Evolutionary conservation across 2,113 vertebrate species (phyloP).

Genomic region (Scomber japonicus): DNA sequence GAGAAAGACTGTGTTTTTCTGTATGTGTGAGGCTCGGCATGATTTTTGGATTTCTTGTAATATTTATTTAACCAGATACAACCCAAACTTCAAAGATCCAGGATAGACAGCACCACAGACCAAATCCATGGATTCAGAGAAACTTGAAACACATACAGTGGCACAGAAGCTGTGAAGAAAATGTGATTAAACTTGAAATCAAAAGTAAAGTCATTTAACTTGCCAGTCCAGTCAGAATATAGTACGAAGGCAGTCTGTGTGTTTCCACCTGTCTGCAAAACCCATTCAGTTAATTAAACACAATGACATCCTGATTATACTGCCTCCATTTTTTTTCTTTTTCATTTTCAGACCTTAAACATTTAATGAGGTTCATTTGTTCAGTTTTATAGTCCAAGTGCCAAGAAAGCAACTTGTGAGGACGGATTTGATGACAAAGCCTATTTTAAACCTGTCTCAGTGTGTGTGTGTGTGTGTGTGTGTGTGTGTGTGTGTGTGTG

Average conservation of each 20-base stretch:
- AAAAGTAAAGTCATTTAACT: not conserved
- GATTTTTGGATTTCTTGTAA: constrained; percentile 3
- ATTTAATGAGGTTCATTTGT: not conserved
- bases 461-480: constrained; percentile 10
- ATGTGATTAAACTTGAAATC: not conserved
- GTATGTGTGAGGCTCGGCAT: not conserved
- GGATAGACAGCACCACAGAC: not conserved
- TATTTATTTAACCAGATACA: not conserved
- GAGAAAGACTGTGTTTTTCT: not conserved
- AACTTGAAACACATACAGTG: not conserved
- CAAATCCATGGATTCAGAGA: not conserved
- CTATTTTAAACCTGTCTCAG: constrained; percentile 1
- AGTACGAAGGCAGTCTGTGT: not conserved
- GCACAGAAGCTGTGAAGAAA: not conserved
- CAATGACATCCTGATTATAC: not conserved
- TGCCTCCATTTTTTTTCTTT: not conserved
- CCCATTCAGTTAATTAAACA: constrained; percentile 1
- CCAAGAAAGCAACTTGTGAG: constrained; percentile 4
- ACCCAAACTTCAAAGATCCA: not conserved
- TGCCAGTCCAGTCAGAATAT: not conserved
- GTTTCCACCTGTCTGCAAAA: constrained; percentile 5
- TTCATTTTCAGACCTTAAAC: not conserved
- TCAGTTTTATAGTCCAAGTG: not conserved
- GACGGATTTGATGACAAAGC: constrained; percentile 3
- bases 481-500: constrained; percentile 12